Base-by-base conservation (phyloP, 2,888 invertebrate genomes). In the Eupithecia insigniata region DNA sequence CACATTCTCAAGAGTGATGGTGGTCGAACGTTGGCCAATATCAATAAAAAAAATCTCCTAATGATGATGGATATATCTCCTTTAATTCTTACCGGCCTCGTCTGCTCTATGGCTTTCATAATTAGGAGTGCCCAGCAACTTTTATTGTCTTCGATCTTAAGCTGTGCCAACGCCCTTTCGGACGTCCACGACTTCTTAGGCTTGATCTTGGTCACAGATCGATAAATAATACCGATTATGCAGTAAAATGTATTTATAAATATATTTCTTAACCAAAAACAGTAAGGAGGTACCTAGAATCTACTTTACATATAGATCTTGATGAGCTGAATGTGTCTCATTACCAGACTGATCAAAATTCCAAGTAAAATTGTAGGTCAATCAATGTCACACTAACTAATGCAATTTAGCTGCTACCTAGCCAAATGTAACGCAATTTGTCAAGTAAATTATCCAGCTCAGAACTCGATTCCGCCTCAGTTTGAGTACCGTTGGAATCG, bases 381-480 rank as follows among this genome's bases (percentile, higher is more conserved):
- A 58, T 66, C 43, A 70, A 70, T 70, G 64, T 66, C 51, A 69
- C 51, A 62, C 64, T 55, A 10, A 55, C n/a, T n/a, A 46, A 67
- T 36, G 51, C 34, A 61, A 51, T 61, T 28, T 39, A 18, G 36
- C 7, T 32, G 26, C 18, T 2, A 55, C 12, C 55, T 22, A 61
- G 70, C 70, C 60, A 66, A 66, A 61, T 66, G 43, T 69, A 62
- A 18, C 34, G 22, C 18, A 28, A 43, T 30, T 34, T 66, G 34
- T 51, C 34, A 43, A 26, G 26, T 55, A 22, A 26, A 55, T 55
- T 55, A 55, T 26, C 12, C 55, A 51, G 22, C 10, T 22, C 51
- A 22, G 14, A 55, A 26, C 14, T 55, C 12, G 55, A 55, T 55
- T 55, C 55, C 14, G 14, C 26, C 22, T 22, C 51, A 51, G 55